These are phyloP conservation scores for Phytoseiulus persimilis DNA, from an alignment of 2,888 invertebrate species.

Conservation along the genomic window DNA sequence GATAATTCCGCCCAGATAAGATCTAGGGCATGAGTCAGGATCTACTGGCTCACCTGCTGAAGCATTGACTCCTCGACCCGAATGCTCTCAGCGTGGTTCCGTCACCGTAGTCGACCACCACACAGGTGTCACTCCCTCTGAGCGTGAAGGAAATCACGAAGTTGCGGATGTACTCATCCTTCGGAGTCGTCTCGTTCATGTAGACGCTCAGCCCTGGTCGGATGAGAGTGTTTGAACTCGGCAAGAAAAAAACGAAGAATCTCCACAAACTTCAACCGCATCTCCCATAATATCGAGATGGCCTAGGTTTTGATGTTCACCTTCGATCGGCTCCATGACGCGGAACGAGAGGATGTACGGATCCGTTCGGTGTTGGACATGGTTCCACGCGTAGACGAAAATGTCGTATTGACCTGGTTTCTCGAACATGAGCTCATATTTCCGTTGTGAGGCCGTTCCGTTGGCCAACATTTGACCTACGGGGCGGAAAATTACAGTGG, in stretches of 20 bases:
- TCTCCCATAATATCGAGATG: neutral
- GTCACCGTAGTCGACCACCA: conserved; percentile 46
- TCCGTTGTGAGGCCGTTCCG: conserved; percentile 25
- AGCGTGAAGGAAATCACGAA: conserved; percentile 44
- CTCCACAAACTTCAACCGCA: neutral
- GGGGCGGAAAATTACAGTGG: neutral
- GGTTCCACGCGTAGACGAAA: conserved; percentile 45
- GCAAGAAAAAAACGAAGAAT: neutral
- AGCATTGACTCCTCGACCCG: conserved; percentile 43
- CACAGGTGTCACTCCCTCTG: conserved; percentile 46
- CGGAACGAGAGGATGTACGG: conserved; percentile 44
- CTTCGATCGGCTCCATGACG: conserved; percentile 45
- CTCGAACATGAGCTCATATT: conserved; percentile 7
- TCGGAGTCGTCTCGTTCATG: conserved; percentile 43
- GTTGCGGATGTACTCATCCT: conserved; percentile 40
- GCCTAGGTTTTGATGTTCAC: conserved; percentile 11
- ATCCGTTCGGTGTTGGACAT: conserved; percentile 45
- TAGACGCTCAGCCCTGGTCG: conserved; percentile 36
- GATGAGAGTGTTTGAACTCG: neutral
- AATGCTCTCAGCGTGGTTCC: conserved; percentile 43
- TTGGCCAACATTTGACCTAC: conserved; percentile 12
- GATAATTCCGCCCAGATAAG: too few species aligned
- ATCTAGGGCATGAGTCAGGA: too few species aligned
- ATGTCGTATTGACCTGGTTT: conserved; percentile 46
- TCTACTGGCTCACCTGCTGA: conserved; percentile 34